Evolutionary conservation across 2,888 invertebrate genomes (phyloP), one percentile per base, ranked within the genome.

Genomic region (Drosophila rubida): DNA sequence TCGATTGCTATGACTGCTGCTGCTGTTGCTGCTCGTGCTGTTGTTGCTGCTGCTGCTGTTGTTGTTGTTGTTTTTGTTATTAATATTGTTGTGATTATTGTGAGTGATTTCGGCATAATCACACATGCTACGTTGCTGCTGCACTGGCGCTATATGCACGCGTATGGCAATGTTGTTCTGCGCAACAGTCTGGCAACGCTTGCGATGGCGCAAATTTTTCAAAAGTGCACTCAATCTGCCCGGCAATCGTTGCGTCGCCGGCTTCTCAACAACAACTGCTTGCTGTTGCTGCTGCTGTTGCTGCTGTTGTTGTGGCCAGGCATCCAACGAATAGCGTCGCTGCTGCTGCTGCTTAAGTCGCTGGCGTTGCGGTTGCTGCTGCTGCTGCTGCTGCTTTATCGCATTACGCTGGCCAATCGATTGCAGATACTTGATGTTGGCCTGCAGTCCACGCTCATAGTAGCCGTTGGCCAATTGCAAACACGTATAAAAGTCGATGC

Each of bases 381-480:
- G 61, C n/a, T 61, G 55, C 22, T 69, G 54, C 4, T 66, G 67
- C n/a, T 70, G 69, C 45, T 57, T 81, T 80, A 76, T 76, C 25
- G 78, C 75, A 87, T 90, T 90, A 77, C 87, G 87, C 62, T 79
- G 77, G 27, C 90, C 90, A 70, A 92, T 87, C 80, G 91, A 89
- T 89, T 91, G 80, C 62, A 91, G 80, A 74, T 92, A 91, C 66
- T 90, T 88, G 60, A 91, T 80, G 75, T 91, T 90, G 30, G 85
- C 76, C 30, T 90, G 87, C 82, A 91, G 89, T 58, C 91, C 91
- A 54, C 90, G 86, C 74, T 91, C 83, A 75, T 92, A 92, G 69
- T 89, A 91, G 61, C 89, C 86, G 48, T 80, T 87, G 63, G 92
- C 92, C 80, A 91, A 76, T 75, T 88, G 88, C 77, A 84, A 83